Percentiles rank a stretch among this genome's conserved stretches.
Evolutionary conservation across 1,140 invertebrate genomes (phyloP).

Genomic region (Magallana gigas): DNA sequence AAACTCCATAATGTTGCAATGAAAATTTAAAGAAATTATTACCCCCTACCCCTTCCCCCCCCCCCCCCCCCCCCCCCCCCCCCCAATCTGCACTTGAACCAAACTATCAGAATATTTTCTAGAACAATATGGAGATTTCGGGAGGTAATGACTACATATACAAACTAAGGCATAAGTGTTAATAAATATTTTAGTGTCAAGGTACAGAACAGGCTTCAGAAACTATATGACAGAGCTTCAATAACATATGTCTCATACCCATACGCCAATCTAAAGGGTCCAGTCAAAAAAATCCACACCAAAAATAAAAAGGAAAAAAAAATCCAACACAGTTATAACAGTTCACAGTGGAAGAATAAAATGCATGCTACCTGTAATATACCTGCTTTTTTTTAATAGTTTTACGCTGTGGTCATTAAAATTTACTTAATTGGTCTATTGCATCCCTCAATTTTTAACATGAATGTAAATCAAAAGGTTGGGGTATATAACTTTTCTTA

Average conservation of each 20-base stretch:
- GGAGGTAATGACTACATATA: background rate
- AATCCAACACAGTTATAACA: conserved; percentile 18
- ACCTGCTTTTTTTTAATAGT: background rate
- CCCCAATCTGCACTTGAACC: too few relatives aligned
- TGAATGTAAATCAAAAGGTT: background rate
- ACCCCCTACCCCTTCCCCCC: too few relatives aligned
- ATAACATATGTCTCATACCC: conserved; percentile 24
- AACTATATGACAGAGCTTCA: conserved; percentile 22
- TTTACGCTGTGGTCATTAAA: too few relatives aligned
- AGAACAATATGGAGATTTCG: background rate
- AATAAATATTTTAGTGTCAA: conserved; percentile 4
- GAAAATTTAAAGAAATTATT: too few relatives aligned
- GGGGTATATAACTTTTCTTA: too few relatives aligned
- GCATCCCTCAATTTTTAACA: background rate
- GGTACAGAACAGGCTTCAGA: conserved; percentile 23
- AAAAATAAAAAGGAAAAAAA: conserved; percentile 39
- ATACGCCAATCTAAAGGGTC: conserved; percentile 37
- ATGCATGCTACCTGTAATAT: background rate
- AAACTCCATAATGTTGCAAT: conserved; percentile 26
- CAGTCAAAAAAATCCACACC: conserved; percentile 38
- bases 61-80: too few relatives aligned
- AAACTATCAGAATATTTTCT: background rate
- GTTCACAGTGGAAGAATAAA: conserved; percentile 1
- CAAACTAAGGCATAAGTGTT: background rate
- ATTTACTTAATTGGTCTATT: too few relatives aligned